Base-by-base conservation (phyloP, 2,113 vertebrate species). In the Arenaria interpres region DNA sequence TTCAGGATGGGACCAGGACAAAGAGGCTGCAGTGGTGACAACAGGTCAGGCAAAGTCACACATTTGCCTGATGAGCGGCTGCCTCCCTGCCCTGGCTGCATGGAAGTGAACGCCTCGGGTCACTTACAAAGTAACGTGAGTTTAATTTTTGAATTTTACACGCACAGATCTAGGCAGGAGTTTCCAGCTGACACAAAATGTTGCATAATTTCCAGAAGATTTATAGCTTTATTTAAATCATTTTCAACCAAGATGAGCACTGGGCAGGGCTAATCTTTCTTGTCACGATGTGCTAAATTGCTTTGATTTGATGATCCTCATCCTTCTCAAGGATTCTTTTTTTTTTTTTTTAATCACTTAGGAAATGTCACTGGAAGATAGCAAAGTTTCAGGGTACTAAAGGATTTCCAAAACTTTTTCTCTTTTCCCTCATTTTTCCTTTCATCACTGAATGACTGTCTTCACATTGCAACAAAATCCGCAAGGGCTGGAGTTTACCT, bases 181-280 rank as follows among this genome's bases (percentile, higher is more conserved):
- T 88, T 96, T 96, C 67, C 35, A 88, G 83, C 91, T 97, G 97
- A 97, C 96, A 97, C 74, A 64, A 74, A 92, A 85, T 50, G 89
- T 96, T 97, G 96, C 96, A 96, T 96, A 96, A 97, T 97, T 96
- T 97, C 85, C 83, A 89, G 94, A 97, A 97, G 97, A 97, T 97
- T 97, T 97, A 97, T 98, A 92, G 95, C 96, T 97, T 97, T 98
- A 96, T 97, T 97, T 97, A 97, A 97, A 97, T 97, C 94, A 97
- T 97, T 97, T 97, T 97, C 97, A 97, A 96, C 96, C 71, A 90
- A 97, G 96, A 97, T 97, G 97, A 97, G 92, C 96, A 97, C 60
- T 95, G 96, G 97, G 95, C 94, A 96, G 93, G 96, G 90, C 97
- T 97, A 97, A 97, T 97, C 94, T 96, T 97, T 97, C 97, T 97